These are phyloP conservation scores for Cheilosia pagana DNA, from an alignment of 2,888 invertebrate species.

Conservation along the genomic window DNA sequence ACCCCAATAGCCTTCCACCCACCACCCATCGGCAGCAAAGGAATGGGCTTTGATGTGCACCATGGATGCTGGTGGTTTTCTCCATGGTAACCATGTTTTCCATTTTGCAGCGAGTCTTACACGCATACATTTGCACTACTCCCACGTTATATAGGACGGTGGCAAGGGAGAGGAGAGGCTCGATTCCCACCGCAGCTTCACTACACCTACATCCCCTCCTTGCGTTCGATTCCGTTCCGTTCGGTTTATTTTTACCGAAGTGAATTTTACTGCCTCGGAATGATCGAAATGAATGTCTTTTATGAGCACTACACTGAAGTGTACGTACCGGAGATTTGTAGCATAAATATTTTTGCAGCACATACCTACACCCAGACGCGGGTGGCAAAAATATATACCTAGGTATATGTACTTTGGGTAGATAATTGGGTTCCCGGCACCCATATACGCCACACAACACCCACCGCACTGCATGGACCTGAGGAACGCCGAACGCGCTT, in stretches of 20 bases:
- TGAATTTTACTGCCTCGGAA: constrained; percentile 72
- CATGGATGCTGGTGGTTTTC: constrained; percentile 40
- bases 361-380: constrained; percentile 34
- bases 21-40: background rate
- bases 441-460: constrained; percentile 1
- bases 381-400: background rate
- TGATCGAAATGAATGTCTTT: constrained; percentile 73
- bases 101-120: constrained; percentile 5
- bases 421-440: constrained; percentile 69
- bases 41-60: constrained; percentile 32
- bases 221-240: constrained; percentile 57
- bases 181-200: constrained; percentile 3
- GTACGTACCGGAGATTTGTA: constrained; percentile 75
- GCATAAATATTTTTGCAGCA: constrained; percentile 73
- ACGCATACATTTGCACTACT: constrained; percentile 5
- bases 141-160: background rate
- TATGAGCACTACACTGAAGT: constrained; percentile 74
- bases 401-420: constrained; percentile 38
- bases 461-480: constrained; percentile 25
- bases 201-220: background rate
- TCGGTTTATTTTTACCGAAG: constrained; percentile 72
- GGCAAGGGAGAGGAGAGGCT: background rate
- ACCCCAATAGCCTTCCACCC: background rate
- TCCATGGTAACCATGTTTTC: constrained; percentile 53
- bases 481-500: constrained; percentile 48